Evolutionary conservation across 2,888 invertebrate species (phyloP).

Genomic region (Caradrina clavipalpis): DNA sequence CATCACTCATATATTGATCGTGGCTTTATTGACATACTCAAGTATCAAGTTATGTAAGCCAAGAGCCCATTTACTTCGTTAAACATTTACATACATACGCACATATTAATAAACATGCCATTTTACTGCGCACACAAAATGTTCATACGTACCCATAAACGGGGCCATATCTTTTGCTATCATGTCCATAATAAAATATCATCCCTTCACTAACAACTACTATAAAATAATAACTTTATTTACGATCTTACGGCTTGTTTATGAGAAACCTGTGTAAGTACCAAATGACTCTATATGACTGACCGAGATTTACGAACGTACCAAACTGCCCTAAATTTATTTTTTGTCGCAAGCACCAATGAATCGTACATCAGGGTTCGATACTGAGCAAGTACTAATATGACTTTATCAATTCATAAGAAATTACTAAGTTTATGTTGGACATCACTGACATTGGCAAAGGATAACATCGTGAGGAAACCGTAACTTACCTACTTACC

Average conservation of each 20-base stretch:
- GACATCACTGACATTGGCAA: no score
- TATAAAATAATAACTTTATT: slow-evolving; percentile 57
- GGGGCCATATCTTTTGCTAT: slow-evolving; percentile 26
- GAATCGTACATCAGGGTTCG: no score
- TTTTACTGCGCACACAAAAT: slow-evolving; percentile 33
- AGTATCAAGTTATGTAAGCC: neutral
- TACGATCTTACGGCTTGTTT: slow-evolving; percentile 40
- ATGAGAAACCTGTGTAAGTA: slow-evolving; percentile 32
- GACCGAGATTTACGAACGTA: neutral
- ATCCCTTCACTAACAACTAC: slow-evolving; percentile 53
- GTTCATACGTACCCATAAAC: slow-evolving; percentile 42
- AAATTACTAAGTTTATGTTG: no score
- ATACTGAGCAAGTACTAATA: no score
- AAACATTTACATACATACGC: slow-evolving; percentile 39
- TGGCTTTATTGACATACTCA: neutral
- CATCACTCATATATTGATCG: no score
- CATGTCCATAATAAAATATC: slow-evolving; percentile 47
- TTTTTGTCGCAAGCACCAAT: neutral
- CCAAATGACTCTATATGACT: slow-evolving; percentile 23
- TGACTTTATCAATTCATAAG: no score
- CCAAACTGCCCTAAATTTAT: neutral
- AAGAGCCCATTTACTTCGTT: slow-evolving; percentile 25
- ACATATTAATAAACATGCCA: slow-evolving; percentile 26
- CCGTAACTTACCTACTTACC: no score
- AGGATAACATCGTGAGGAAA: no score